These are phyloP conservation scores for Petroica traversi DNA, from an alignment of 2,113 vertebrate genomes.

Conservation along the genomic window DNA sequence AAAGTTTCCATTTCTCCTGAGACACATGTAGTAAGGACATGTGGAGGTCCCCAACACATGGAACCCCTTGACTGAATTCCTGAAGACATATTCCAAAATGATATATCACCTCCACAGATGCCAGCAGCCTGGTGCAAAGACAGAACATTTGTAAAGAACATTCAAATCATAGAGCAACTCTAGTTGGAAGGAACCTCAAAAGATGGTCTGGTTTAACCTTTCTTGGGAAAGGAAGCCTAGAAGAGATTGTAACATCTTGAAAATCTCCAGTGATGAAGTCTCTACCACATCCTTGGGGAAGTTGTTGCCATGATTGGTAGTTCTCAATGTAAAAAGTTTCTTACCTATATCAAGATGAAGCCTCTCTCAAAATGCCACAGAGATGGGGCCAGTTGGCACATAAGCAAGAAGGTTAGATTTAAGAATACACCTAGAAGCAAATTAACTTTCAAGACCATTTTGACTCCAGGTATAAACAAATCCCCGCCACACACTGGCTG, in stretches of 20 bases:
- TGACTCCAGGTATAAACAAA: neutral
- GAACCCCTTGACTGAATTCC: neutral
- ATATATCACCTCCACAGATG: neutral
- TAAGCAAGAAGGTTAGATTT: neutral
- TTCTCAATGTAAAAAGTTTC: neutral
- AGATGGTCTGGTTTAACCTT: neutral
- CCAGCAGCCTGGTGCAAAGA: neutral
- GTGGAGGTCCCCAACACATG: neutral
- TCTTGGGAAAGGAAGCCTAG: neutral
- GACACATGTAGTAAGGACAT: neutral
- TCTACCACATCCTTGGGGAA: neutral
- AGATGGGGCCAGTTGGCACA: neutral
- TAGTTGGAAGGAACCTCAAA: neutral
- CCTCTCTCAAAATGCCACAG: neutral
- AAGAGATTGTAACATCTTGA: neutral
- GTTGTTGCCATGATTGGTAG: neutral
- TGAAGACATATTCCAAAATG: neutral
- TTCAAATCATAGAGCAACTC: neutral
- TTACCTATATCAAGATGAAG: neutral
- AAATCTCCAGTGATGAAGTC: neutral
- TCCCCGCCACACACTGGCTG: neutral
- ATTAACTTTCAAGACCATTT: neutral
- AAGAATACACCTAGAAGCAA: neutral
- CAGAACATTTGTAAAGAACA: neutral
- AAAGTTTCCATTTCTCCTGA: neutral